Evolutionary conservation across 2,888 invertebrate genomes (phyloP).

Genomic region (Linyphia triangularis): DNA sequence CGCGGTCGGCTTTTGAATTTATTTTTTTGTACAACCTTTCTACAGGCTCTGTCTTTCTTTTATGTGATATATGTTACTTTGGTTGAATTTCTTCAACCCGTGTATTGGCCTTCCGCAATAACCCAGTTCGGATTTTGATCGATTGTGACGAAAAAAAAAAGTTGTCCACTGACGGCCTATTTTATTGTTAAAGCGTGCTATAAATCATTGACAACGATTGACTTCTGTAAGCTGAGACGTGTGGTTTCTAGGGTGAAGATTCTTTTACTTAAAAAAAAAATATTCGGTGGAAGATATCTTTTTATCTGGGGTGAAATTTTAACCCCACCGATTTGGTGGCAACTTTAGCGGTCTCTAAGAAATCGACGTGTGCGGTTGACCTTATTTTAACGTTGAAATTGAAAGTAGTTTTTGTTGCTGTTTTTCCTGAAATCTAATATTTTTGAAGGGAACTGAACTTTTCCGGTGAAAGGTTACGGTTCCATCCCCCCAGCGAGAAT

Average conservation of each 20-base stretch:
- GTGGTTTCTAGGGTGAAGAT: slow-evolving; percentile 14
- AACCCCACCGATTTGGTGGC: slow-evolving; percentile 2
- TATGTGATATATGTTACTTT: slow-evolving; percentile 36
- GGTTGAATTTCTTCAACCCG: slow-evolving; percentile 48
- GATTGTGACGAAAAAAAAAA: slow-evolving; percentile 57
- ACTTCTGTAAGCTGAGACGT: slow-evolving; percentile 12
- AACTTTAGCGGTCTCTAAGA: not conserved
- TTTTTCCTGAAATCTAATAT: not conserved
- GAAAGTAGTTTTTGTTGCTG: not conserved
- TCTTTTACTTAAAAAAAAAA: not conserved
- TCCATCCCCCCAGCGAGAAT: not conserved
- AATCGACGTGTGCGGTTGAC: not conserved
- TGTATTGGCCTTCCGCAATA: slow-evolving; percentile 45
- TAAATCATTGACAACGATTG: slow-evolving; percentile 54
- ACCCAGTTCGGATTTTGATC: slow-evolving; percentile 55
- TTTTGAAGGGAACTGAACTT: not conserved
- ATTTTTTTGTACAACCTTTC: not conserved
- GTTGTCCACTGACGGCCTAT: slow-evolving; percentile 40
- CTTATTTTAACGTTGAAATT: not conserved
- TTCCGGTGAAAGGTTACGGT: not conserved
- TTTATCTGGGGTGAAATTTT: not conserved
- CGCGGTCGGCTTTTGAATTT: not conserved
- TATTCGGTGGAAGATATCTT: not conserved
- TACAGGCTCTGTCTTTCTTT: not conserved
- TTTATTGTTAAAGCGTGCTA: slow-evolving; percentile 57